Percentiles rank a stretch among this genome's conserved stretches.
Conservation (phyloP, 2,797 vertebrate genomes). For the Thaleichthys pacificus region DNA sequence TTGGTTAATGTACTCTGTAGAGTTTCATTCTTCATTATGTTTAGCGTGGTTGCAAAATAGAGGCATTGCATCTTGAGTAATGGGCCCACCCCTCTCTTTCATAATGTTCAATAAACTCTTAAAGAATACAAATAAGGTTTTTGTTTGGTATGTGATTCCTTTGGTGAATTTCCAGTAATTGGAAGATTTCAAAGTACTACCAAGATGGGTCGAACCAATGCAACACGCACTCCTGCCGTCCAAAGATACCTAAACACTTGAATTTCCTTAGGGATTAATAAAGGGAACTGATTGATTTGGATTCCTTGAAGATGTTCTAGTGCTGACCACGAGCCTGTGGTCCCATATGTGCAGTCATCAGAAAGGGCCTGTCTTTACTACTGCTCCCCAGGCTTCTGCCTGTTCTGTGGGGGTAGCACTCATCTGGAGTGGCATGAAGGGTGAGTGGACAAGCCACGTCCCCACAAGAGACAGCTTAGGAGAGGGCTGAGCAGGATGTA, state of each 20-base stretch:
- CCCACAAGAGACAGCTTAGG: neutral
- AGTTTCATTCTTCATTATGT: constrained; percentile 9
- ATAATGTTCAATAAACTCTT: constrained; percentile 63
- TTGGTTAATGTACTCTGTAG: constrained; percentile 20
- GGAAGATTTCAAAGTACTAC: neutral
- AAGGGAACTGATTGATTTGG: too few relatives aligned
- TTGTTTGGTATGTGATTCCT: neutral
- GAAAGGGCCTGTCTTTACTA: neutral
- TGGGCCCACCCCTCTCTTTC: constrained; percentile 31
- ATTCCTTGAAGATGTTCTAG: neutral
- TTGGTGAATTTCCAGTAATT: neutral
- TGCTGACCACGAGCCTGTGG: neutral
- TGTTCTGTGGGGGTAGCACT: neutral
- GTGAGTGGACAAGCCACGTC: constrained; percentile 1
- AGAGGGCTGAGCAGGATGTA: constrained; percentile 8
- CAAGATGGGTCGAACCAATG: neutral
- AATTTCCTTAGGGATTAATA: too few relatives aligned
- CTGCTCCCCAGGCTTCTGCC: neutral
- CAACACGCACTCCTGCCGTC: neutral
- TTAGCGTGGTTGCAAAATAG: constrained; percentile 34
- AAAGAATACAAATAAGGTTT: constrained; percentile 27
- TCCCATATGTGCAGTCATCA: neutral
- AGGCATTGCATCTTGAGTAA: constrained; percentile 33
- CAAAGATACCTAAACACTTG: neutral
- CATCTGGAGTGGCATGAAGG: constrained; percentile 4